A percentile compares a stretch with the other conserved stretches of the same genome.
These are phyloP conservation scores for Hydroisotoma schaefferi DNA, from an alignment of 2,888 invertebrate species.

Conservation along the genomic window DNA sequence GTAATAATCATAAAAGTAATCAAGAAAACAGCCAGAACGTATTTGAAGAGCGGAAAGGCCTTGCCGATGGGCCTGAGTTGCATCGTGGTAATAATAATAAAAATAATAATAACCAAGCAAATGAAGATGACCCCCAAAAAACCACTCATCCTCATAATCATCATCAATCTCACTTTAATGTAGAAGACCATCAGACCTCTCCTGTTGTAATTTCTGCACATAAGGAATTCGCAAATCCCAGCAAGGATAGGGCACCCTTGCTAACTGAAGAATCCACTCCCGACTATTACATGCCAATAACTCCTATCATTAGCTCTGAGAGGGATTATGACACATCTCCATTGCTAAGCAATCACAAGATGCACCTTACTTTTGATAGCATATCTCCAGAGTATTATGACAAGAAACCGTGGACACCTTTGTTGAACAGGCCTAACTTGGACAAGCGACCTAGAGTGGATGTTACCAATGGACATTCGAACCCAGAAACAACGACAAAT, in stretches of 20 bases:
- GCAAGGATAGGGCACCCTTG: conserved; percentile 7
- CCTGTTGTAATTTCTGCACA: no score
- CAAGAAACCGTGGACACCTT: conserved; percentile 44
- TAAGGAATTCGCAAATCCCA: conserved; percentile 7
- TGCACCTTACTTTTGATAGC: conserved; percentile 44
- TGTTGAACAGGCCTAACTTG: conserved; percentile 43
- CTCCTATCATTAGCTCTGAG: conserved; percentile 33
- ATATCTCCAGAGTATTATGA: conserved; percentile 45
- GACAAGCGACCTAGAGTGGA: conserved; percentile 46
- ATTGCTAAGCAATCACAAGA: conserved; percentile 31
- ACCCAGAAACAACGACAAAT: not conserved
- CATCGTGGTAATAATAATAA: not conserved
- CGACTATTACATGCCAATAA: conserved; percentile 27
- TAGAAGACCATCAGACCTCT: not conserved
- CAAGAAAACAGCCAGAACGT: conserved; percentile 12
- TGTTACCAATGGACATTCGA: conserved; percentile 8
- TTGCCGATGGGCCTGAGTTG: conserved; percentile 7
- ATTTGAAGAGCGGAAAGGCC: conserved; percentile 22
- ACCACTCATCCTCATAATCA: not conserved
- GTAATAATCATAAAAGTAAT: not conserved
- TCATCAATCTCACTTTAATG: conserved; percentile 3
- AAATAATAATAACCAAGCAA: not conserved
- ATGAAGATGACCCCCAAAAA: conserved; percentile 13
- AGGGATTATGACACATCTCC: conserved; percentile 13
- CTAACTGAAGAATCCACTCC: conserved; percentile 10